phyloP scores from a whole-genome alignment of 2,797 vertebrate species.

The Rhynchotus rufescens region DNA sequence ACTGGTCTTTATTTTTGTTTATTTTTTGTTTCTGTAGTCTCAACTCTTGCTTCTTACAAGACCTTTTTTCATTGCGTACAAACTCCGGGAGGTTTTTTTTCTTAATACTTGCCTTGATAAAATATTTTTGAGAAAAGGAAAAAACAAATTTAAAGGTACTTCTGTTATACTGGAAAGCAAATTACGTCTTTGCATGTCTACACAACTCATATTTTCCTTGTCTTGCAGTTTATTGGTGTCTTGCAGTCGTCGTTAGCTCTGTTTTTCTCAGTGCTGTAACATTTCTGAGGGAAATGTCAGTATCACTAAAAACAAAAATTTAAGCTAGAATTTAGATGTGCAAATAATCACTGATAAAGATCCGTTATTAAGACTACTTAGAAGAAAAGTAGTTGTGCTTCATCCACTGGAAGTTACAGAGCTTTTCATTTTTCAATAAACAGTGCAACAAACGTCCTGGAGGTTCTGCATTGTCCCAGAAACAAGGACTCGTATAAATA shows the following conservation, averaged over 20 bases:
- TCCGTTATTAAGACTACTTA: neutral
- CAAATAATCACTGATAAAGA: neutral
- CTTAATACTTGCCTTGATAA: neutral
- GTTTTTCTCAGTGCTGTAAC: neutral
- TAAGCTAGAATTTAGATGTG: neutral
- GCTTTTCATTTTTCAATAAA: neutral
- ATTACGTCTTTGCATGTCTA: neutral
- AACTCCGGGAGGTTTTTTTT: neutral
- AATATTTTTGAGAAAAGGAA: neutral
- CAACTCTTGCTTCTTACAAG: neutral
- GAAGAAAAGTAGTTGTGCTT: neutral
- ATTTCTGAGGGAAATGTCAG: neutral
- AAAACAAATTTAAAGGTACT: neutral
- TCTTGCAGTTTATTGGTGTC: neutral
- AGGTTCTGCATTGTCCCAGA: neutral
- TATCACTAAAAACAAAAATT: neutral
- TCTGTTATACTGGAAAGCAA: neutral
- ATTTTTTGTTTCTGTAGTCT: neutral
- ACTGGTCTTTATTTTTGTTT: neutral
- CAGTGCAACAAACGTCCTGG: neutral
- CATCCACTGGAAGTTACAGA: neutral
- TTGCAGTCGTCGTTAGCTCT: neutral
- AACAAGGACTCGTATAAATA: neutral
- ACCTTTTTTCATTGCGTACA: neutral
- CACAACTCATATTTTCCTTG: neutral